Conservation (phyloP, 2,113 vertebrate species). For the Garra rufa region DNA sequence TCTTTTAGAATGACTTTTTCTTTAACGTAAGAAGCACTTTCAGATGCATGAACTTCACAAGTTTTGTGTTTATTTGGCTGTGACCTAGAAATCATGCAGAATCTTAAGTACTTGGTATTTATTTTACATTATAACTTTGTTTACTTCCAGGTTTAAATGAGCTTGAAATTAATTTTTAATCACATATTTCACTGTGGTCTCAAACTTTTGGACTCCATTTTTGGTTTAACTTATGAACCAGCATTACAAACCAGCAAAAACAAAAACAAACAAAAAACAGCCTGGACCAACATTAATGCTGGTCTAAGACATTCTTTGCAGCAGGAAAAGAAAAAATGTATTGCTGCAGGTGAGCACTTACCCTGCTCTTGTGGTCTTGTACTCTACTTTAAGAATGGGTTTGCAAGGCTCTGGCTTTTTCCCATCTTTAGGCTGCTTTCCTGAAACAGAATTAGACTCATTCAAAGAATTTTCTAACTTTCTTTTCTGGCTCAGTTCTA, state of each 20-base stretch:
- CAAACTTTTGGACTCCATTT: background rate
- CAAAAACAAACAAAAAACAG: no score
- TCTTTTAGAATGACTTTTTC: background rate
- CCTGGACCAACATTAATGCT: no score
- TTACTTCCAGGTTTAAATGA: background rate
- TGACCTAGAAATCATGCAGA: background rate
- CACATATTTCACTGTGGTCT: background rate
- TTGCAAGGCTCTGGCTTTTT: constrained; percentile 99
- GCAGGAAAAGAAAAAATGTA: background rate
- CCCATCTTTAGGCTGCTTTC: constrained; percentile 98
- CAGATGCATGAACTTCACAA: background rate
- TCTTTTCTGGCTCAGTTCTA: constrained; percentile 19
- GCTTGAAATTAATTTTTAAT: background rate
- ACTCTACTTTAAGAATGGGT: constrained; percentile 99
- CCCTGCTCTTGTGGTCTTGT: constrained; percentile 96
- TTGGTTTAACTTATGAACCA: no score
- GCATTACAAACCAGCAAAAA: no score
- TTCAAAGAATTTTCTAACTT: constrained; percentile 58
- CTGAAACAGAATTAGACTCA: constrained; percentile 81
- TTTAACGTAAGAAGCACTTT: background rate
- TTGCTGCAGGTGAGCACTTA: constrained; percentile 67
- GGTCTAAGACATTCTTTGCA: background rate
- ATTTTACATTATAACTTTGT: background rate
- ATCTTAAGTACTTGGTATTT: background rate
- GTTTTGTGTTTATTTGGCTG: background rate